Evolutionary conservation across 2,797 vertebrate genomes (phyloP), one percentile per base, ranked within the genome.

Genomic region (Crocidura indochinensis): DNA sequence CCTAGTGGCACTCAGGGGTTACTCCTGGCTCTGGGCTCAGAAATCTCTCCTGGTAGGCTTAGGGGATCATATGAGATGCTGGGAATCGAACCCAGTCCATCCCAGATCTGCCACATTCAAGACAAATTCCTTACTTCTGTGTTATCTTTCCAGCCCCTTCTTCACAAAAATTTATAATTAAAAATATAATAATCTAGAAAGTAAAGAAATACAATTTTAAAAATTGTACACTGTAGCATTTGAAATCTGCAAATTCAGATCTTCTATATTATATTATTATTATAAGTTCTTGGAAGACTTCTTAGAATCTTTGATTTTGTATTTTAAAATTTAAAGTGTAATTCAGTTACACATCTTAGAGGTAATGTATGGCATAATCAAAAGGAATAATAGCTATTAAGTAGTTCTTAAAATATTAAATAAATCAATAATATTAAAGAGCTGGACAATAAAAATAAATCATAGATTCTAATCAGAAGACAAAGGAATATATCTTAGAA

Each of bases 371-470:
- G 7, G 29, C 74, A 53, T 71, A 0, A 77, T 19, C 46, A 9
- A 9, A 20, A 2, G 6, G 24, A 22, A 26, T 22, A 64, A 9
- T 26, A 64, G 60, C 17, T 20, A 26, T 26, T 27, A 60, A 79
- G 62, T 73, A 56, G 8, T 44, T 68, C 1, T 29, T 47, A 38
- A 74, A 71, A 69, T 76, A 72, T 74, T 71, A 88, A 87, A 83
- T 1, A 67, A 11, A 12, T 56, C 8, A 27, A 19, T 26, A 38
- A 75, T 69, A 26, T 6, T 44, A 44, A 89, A 44, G 8, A 12
- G 62, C 53, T 67, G 9, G 26, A 44, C 90, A 94, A 27, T 60
- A 17, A 22, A 26, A 14, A 83, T 85, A 92, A 74, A 44, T 6
- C 8, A 44, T 19, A 47, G 9, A 38, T 85, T 80, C 26, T 78